Base-by-base conservation (phyloP, 2,888 invertebrate genomes). In the Gryllus longicercus region DNA sequence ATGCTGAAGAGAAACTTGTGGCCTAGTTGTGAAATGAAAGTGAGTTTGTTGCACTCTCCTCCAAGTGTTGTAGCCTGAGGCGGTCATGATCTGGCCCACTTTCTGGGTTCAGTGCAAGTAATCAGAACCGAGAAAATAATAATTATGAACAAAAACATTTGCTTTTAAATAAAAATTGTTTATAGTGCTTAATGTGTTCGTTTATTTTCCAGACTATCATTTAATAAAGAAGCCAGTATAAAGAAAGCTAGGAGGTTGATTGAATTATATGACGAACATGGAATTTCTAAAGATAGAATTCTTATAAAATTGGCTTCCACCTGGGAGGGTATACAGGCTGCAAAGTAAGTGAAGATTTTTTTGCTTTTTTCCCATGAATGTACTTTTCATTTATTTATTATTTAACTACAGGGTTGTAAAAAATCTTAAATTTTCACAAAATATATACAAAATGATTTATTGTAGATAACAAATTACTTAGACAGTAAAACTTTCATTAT, bases 251-350 rank as follows among this genome's bases (percentile, higher is more conserved):
- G 92, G 80, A 94, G 94, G 85, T 88, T 99, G 76, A 98, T 99
- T 84, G 89, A 92, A 80, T 89, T 98, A 85, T 99, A 99, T 88
- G 93, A 95, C 85, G 94, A 96, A 82, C 91, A 93, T 85, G 98
- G 98, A 10, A 93, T 99, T 80, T 89, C 90, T 82, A 98, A 97
- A 86, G 96, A 99, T 21, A 91, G 99, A 80, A 93, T 99, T 86
- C 91, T 99, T 25, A 99, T 99, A 83, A 99, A 99, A 88, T 89
- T 99, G 83, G 97, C 98, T 0, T 97, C 98, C 1, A 99, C 99
- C 0, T 99, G 99, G 99, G 99, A 99, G 89, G 99, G 99, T 50
- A 98, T 99, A 83, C 96, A 98, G 89, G 99, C 99, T 51, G 99
- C 98, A 38, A 95, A 92, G 96, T 96, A 89, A 89, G 89, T 79